A percentile compares a stretch with the other conserved stretches of the same genome.
Evolutionary conservation across 2,888 invertebrate species (phyloP).

Genomic region (Panorpa germanica): DNA sequence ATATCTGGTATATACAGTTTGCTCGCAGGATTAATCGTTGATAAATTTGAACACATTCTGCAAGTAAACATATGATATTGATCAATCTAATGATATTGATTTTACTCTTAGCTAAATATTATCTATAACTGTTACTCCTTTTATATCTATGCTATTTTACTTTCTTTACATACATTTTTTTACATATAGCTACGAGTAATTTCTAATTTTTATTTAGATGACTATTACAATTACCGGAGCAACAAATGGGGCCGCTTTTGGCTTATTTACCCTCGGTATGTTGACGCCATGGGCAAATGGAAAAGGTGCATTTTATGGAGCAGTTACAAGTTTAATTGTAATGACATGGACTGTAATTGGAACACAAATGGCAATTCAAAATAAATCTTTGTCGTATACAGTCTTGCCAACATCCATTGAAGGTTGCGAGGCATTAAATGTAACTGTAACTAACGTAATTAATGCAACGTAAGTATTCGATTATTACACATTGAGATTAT

Average conservation of each 20-base stretch:
- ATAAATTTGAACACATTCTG: slow-evolving; percentile 10
- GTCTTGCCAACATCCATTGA: slow-evolving; percentile 18
- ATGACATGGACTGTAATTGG: slow-evolving; percentile 20
- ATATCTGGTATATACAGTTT: slow-evolving; percentile 10
- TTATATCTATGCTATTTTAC: too few relatives aligned
- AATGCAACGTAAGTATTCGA: too few relatives aligned
- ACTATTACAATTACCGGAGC: slow-evolving; percentile 26
- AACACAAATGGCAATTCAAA: slow-evolving; percentile 17
- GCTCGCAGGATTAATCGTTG: slow-evolving; percentile 9
- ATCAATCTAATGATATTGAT: too few relatives aligned
- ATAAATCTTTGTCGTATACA: slow-evolving; percentile 17
- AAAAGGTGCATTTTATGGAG: slow-evolving; percentile 18
- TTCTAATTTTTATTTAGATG: slow-evolving; percentile 30
- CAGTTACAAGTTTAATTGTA: slow-evolving; percentile 17
- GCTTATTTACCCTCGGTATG: slow-evolving; percentile 46
- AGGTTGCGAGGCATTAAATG: slow-evolving; percentile 15
- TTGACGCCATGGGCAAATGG: slow-evolving; percentile 40
- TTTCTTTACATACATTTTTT: too few relatives aligned
- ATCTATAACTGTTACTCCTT: too few relatives aligned
- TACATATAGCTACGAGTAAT: too few relatives aligned
- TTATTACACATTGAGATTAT: too few relatives aligned
- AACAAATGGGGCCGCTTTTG: slow-evolving; percentile 38
- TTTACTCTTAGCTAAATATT: too few relatives aligned
- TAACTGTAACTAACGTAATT: neutral
- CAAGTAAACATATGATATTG: too few relatives aligned